A percentile compares a stretch with the other conserved stretches of the same genome.
phyloP scores from a whole-genome alignment of 2,113 vertebrate genomes.

The Acanthochromis polyacanthus region DNA sequence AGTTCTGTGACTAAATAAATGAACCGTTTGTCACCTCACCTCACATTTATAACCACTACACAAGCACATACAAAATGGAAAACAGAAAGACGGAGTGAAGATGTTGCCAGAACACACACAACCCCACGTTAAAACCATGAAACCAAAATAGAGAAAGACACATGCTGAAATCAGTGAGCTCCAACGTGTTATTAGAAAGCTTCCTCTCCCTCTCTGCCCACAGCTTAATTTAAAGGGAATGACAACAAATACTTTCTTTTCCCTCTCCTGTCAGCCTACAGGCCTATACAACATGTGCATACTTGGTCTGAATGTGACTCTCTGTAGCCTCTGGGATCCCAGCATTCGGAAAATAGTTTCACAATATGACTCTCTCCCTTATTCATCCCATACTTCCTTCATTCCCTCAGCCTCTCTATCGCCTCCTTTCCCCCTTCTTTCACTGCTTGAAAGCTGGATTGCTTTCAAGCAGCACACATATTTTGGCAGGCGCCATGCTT shows the following conservation, averaged over 20 bases:
- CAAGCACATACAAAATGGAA: conserved; percentile 12
- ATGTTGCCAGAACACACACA: conserved; percentile 6
- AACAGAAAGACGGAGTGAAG: neutral
- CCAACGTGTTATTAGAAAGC: conserved; percentile 53
- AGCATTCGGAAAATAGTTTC: conserved; percentile 41
- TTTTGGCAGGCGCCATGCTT: conserved; percentile 28
- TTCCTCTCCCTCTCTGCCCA: conserved; percentile 15
- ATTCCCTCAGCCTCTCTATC: neutral
- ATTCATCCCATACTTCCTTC: conserved; percentile 31
- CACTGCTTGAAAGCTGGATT: conserved; percentile 31
- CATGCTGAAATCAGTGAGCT: conserved; percentile 34
- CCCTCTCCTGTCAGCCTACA: neutral
- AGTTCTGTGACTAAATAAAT: too few relatives aligned
- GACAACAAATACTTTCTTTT: conserved; percentile 5
- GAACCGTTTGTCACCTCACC: too few relatives aligned
- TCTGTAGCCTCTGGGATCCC: conserved; percentile 7
- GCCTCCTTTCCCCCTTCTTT: neutral
- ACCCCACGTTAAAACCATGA: conserved; percentile 38
- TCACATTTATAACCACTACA: neutral
- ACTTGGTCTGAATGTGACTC: conserved; percentile 17
- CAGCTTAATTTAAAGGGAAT: conserved; percentile 9
- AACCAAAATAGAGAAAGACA: conserved; percentile 47
- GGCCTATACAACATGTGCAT: conserved; percentile 33
- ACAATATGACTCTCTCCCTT: conserved; percentile 14
- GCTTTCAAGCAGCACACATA: conserved; percentile 38